Percentiles rank a stretch among this genome's conserved stretches.
phyloP scores from a whole-genome alignment of 2,113 vertebrate genomes.

The Apodemus sylvaticus region DNA sequence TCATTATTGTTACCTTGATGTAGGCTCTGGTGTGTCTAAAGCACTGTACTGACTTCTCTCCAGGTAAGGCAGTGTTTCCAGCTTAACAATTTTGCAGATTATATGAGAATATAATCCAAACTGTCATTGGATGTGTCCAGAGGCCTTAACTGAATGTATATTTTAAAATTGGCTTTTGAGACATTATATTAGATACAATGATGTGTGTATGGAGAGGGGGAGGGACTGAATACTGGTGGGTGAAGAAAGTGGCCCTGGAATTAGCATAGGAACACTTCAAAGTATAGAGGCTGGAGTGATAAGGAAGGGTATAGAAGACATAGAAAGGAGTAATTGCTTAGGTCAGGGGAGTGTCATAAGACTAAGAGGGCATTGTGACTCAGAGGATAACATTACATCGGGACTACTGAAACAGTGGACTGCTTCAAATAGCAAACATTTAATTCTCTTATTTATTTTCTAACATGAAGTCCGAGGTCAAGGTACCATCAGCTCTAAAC shows the following conservation, averaged over 20 bases:
- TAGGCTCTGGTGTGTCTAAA: background rate
- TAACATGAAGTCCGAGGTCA: background rate
- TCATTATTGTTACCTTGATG: background rate
- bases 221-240: background rate
- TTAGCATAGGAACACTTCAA: background rate
- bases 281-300: background rate
- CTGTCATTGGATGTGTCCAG: background rate
- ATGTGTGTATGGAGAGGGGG: fast-evolving
- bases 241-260: background rate
- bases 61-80: background rate
- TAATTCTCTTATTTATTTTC: background rate
- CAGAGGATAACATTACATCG: background rate
- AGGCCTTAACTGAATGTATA: background rate
- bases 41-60: background rate
- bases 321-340: background rate
- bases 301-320: background rate
- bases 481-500: background rate
- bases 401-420: background rate
- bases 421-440: background rate
- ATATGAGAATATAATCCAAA: background rate
- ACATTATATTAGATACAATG: background rate
- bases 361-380: background rate
- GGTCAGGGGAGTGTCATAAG: background rate
- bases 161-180: background rate
- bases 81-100: background rate